Percentiles rank a stretch among this genome's conserved stretches.
Conservation (phyloP, 2,797 vertebrate genomes). For the Gadopsis bispinosus region DNA sequence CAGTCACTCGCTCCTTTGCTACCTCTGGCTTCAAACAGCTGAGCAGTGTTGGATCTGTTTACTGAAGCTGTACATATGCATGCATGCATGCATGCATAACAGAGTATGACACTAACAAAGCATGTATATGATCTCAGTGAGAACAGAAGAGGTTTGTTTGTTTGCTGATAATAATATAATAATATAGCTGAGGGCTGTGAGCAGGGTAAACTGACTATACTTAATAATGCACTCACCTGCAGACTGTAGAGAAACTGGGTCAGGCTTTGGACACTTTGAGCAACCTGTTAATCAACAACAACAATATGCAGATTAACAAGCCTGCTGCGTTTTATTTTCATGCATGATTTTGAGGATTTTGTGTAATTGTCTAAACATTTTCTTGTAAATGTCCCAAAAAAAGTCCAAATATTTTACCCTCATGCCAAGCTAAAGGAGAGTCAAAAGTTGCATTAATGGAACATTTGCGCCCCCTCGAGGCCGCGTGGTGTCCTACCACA, state of each 20-base stretch:
- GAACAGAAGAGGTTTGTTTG: constrained; percentile 30
- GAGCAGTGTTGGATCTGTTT: constrained; percentile 28
- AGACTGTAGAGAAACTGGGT: constrained; percentile 94
- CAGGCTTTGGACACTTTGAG: constrained; percentile 92
- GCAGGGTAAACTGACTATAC: too few relatives aligned
- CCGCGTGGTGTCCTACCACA: background rate
- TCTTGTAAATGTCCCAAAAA: too few relatives aligned
- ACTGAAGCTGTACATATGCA: constrained; percentile 25
- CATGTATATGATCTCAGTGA: constrained; percentile 20
- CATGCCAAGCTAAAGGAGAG: background rate
- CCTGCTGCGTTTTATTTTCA: background rate
- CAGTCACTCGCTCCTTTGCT: constrained; percentile 18
- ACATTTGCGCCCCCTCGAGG: constrained; percentile 64
- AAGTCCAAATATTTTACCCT: background rate
- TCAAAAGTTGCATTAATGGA: constrained; percentile 20
- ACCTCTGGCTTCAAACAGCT: constrained; percentile 52
- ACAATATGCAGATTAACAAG: constrained; percentile 5
- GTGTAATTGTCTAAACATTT: too few relatives aligned
- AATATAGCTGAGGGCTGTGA: constrained; percentile 9
- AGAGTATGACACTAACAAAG: constrained; percentile 18
- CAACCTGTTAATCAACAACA: constrained; percentile 83
- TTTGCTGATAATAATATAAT: background rate
- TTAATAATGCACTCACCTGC: constrained; percentile 86
- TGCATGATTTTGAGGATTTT: background rate
- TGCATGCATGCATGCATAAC: constrained; percentile 17